phyloP scores from a whole-genome alignment of 2,888 invertebrate genomes.

The Harpalus rubripes region DNA sequence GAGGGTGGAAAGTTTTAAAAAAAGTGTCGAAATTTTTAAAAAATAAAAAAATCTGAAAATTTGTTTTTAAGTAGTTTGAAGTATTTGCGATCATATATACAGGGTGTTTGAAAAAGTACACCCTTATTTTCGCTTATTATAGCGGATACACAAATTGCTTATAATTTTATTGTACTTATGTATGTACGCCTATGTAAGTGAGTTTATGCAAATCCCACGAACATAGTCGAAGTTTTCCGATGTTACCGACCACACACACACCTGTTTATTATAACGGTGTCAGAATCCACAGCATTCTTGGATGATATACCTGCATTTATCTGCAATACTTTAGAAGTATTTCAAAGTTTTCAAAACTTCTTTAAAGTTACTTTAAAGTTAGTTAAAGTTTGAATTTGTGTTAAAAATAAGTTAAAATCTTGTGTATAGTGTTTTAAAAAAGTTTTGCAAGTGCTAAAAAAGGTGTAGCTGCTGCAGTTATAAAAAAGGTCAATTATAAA shows the following conservation, averaged over 20 bases:
- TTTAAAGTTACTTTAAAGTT: neutral
- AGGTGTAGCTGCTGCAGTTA: neutral
- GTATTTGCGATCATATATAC: too few relatives aligned
- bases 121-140: too few relatives aligned
- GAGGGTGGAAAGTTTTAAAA: too few relatives aligned
- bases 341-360: neutral
- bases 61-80: too few relatives aligned
- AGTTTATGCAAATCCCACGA: slow-evolving; percentile 18
- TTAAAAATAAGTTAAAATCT: neutral
- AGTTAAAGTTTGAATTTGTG: neutral
- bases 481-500: neutral
- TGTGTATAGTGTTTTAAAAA: neutral
- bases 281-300: neutral
- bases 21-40: too few relatives aligned
- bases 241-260: slow-evolving; percentile 54
- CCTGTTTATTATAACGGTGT: slow-evolving; percentile 33
- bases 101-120: too few relatives aligned
- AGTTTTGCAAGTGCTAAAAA: neutral
- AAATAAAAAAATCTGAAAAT: too few relatives aligned
- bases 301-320: neutral
- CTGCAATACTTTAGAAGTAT: neutral
- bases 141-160: too few relatives aligned
- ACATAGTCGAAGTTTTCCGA: slow-evolving; percentile 61
- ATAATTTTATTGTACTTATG: too few relatives aligned
- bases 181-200: too few relatives aligned